Evolutionary conservation across 1,140 invertebrate species (phyloP), one percentile per base, ranked within the genome.

Genomic region (Oedothorax gibbosus): DNA sequence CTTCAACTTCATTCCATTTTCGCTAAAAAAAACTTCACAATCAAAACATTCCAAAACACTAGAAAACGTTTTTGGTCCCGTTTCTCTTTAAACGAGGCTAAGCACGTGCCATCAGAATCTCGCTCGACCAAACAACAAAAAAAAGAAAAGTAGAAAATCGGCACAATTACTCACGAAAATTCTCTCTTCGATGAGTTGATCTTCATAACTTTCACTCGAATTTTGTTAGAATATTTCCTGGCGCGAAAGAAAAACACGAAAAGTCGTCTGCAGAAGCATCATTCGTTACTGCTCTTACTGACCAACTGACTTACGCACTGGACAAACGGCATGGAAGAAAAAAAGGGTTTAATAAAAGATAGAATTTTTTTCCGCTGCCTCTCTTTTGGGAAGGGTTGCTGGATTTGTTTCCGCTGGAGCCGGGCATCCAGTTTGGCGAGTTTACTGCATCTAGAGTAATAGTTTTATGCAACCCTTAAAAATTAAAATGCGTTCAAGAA

Each of bases 281-380:
- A 81, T 81, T 81, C 79, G 79, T 68, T 51, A 71, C 79, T 81
- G 66, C 69, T 68, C 79, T 68, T 51, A 81, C 79, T 81, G 79
- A 81, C 79, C 79, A 81, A 81, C 66, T 81, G 79, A 57, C 79
- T 81, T 81, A 81, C 66, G 79, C 79, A 71, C 53, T 81, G 79
- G 79, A 81, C 79, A 71, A 71, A 81, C 68, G n/a, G 79, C 79
- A 60, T 50, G 18, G 18, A 71, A 77, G 64, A 77, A 77, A 21
- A 77, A 64, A 14, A 20, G 60, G 35, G 54, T 35, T 35, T 51
- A 68, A 56, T 56, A 21, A 51, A 75, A 75, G 18, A 49, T 18
- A 53, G 20, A 53, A 50, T 53, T 57, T 77, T 77, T 68, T 68
- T 18, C 65, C 12, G 57, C 57, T 12, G 57, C 57, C 35, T 35